A percentile compares a stretch with the other conserved stretches of the same genome.
phyloP scores from a whole-genome alignment of 2,113 vertebrate species.

The Cinclus cinclus region DNA sequence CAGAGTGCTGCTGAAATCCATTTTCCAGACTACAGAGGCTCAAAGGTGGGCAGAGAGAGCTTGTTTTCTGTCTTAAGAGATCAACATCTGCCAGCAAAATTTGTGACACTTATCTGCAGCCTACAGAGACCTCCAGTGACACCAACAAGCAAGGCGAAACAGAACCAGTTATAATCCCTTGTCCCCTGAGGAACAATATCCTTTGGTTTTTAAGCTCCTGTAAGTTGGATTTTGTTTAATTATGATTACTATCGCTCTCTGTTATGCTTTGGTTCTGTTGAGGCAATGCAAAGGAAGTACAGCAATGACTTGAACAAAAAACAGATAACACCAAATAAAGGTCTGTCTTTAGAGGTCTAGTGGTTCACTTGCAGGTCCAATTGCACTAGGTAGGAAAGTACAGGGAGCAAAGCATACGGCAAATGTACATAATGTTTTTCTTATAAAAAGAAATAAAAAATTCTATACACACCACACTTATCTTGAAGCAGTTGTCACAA shows the following conservation, averaged over 20 bases:
- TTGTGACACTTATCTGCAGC: not conserved
- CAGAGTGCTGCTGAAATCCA: not conserved
- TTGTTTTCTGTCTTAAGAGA: not conserved
- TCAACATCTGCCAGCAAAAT: not conserved
- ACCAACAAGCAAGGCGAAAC: not conserved
- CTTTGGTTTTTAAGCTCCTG: not conserved
- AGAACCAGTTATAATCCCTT: not conserved
- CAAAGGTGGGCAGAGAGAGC: not conserved
- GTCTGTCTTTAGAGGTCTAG: not conserved
- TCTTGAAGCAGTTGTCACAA: not conserved
- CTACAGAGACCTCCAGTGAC: not conserved
- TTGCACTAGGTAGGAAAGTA: not conserved
- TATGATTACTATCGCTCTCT: not conserved
- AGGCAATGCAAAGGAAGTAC: not conserved
- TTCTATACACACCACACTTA: not conserved
- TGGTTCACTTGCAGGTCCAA: not conserved
- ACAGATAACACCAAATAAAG: not conserved
- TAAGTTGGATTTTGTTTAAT: constrained; percentile 6
- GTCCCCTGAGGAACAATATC: not conserved
- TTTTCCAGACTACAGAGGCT: not conserved
- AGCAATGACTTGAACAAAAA: not conserved
- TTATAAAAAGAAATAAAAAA: not conserved
- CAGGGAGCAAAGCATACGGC: not conserved
- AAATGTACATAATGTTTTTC: not conserved
- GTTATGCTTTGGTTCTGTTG: not conserved